Evolutionary conservation across 2,888 invertebrate species (phyloP), one percentile per base, ranked within the genome.

Genomic region (Oasisia sp.): DNA sequence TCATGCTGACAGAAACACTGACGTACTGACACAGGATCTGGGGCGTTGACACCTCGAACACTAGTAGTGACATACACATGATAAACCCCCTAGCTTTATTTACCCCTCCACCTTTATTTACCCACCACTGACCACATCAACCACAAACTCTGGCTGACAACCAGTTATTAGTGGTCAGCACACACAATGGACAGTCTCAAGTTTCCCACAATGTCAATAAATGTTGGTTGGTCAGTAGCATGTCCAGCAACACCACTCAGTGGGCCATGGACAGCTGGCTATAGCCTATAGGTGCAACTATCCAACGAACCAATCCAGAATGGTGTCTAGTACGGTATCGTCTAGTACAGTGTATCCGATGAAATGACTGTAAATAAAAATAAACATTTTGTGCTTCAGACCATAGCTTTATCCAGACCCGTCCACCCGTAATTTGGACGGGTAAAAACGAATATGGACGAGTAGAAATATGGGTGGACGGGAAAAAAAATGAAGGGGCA

Each of bases 171-270:
- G 74, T 27, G 74, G 74, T 74, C 74, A 50, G 0, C 74, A n/a
- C 74, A 74, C 74, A 74, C 74, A 74, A 74, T 27, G n/a, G 74
- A 74, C 74, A 74, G 0, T 19, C 27, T 74, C 27, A 74, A 74
- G 74, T 74, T 74, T 74, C 74, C 74, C 74, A n/a, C 74, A 27
- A 74, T 74, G 27, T 74, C 74, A 74, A 74, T 74, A 74, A 74
- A 74, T 27, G 74, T 0, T 74, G 74, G 74, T 0, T 74, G 74
- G 74, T 74, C 74, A 74, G 74, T 74, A 74, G 74, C 74, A 3
- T 74, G 74, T 74, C 74, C n/a, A 27, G 27, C n/a, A 74, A 74
- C 74, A 74, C 38, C 27, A 74, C n/a, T 74, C 7, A 74, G n/a
- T 7, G 7, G 27, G 7, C 74, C 74, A 19, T 74, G 74, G 74